Evolutionary conservation across 2,888 invertebrate genomes (phyloP), one percentile per base, ranked within the genome.

Genomic region (Acleris emargana): DNA sequence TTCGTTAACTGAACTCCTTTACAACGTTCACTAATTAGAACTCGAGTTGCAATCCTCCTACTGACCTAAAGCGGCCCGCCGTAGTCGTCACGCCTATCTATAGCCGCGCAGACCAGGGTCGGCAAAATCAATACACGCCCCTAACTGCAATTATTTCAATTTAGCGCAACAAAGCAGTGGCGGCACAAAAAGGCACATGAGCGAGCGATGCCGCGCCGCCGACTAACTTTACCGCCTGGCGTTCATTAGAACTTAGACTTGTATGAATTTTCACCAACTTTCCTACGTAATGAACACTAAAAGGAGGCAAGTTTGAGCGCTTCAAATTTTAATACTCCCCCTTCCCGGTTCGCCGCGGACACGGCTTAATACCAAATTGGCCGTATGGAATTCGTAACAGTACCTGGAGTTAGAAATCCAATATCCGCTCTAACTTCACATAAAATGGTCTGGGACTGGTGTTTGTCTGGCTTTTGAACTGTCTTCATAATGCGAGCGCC

Each of bases 231-330:
- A 68, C 80, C 82, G 81, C 75, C 78, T 81, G 84, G 84, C 87
- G 90, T 90, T 92, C 91, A 89, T 91, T 91, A 92, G 90, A 91
- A 91, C 85, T 91, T 90, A 84, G 84, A 87, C 89, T 88, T 88
- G 87, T 82, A 85, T 90, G 91, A 89, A 89, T 89, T 90, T 91
- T 86, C 85, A 81, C 79, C 84, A 91, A 91, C 91, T 91, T 89
- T 87, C 85, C 85, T 63, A 80, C 83, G 86, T 92, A 90, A 92
- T 90, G 90, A 91, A 90, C 89, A 90, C 88, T 90, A 90, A 90
- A 88, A 89, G 90, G 87, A 87, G 87, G 80, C 79, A 90, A 91
- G 88, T 90, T 90, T 84, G 80, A 87, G 82, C 87, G 88, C 87
- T 91, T 90, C 87, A 89, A 88, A 91, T 90, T 91, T 90, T 90